Percentiles rank a stretch among this genome's conserved stretches.
These are phyloP conservation scores for Parus major DNA, from an alignment of 2,113 vertebrate genomes.

Conservation along the genomic window DNA sequence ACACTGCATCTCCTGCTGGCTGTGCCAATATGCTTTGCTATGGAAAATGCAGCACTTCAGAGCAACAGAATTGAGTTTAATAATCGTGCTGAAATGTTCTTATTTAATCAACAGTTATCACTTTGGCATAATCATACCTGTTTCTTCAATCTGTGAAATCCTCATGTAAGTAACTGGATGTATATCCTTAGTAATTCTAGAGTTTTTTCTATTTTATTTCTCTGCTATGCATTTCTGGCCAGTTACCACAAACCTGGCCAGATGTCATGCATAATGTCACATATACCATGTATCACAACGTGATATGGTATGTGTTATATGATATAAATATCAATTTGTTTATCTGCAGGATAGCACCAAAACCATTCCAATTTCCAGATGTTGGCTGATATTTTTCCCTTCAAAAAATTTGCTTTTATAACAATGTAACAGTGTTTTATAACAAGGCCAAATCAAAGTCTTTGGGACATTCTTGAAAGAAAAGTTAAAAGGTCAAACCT, in stretches of 20 bases:
- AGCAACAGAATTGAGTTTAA: not conserved
- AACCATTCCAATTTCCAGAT: not conserved
- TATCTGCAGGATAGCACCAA: not conserved
- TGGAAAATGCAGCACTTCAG: not conserved
- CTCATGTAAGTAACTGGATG: not conserved
- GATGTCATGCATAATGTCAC: not conserved
- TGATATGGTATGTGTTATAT: no score
- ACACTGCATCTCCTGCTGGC: not conserved
- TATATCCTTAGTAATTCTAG: not conserved
- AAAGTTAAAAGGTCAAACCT: constrained; percentile 48
- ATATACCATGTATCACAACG: not conserved
- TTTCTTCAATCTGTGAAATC: not conserved
- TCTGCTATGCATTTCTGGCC: not conserved
- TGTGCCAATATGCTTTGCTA: not conserved
- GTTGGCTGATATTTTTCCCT: not conserved
- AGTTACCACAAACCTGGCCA: not conserved
- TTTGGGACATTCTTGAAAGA: not conserved
- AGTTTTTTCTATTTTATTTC: not conserved
- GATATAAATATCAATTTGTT: not conserved
- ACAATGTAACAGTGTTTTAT: not conserved
- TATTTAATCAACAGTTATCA: not conserved
- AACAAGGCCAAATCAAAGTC: constrained; percentile 1
- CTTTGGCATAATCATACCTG: not conserved
- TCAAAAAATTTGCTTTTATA: not conserved
- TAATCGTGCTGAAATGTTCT: not conserved